Percentiles rank a stretch among this genome's conserved stretches.
Evolutionary conservation across 2,113 vertebrate genomes (phyloP).

Genomic region (Sclerurus mexicanus): DNA sequence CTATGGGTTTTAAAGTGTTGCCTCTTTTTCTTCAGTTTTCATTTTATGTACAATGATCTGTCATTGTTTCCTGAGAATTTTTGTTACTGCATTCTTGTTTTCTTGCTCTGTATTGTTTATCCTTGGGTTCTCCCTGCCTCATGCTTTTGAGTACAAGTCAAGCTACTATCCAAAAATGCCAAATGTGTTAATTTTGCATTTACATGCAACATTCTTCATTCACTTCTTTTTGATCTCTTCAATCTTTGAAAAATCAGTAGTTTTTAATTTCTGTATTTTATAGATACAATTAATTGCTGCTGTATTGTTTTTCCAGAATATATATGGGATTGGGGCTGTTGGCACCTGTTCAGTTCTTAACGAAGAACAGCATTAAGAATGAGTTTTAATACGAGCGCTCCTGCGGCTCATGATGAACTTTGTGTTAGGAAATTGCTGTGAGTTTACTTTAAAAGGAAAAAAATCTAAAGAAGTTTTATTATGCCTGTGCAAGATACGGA

Average conservation of each 20-base stretch:
- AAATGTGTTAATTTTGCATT: not conserved
- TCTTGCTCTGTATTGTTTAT: not conserved
- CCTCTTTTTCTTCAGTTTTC: not conserved
- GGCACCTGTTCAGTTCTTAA: not conserved
- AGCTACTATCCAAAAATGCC: not conserved
- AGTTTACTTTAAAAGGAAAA: not conserved
- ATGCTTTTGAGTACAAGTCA: not conserved
- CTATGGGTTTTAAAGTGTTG: not conserved
- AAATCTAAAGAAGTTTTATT: not conserved
- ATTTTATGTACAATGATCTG: not conserved
- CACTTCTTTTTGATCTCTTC: not conserved
- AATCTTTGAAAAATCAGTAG: not conserved
- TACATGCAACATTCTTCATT: not conserved
- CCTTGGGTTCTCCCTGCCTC: not conserved
- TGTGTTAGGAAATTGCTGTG: not conserved
- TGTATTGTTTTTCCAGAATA: not conserved
- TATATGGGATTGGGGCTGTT: not conserved
- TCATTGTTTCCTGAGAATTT: not conserved
- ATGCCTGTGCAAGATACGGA: not conserved
- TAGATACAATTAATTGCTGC: not conserved
- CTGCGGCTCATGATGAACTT: not conserved
- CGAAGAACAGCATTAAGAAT: not conserved
- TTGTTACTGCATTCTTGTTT: not conserved
- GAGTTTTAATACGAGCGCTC: not conserved
- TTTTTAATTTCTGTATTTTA: not conserved